Base-by-base conservation (phyloP, 2,888 invertebrate species). In the Craniophora ligustri region DNA sequence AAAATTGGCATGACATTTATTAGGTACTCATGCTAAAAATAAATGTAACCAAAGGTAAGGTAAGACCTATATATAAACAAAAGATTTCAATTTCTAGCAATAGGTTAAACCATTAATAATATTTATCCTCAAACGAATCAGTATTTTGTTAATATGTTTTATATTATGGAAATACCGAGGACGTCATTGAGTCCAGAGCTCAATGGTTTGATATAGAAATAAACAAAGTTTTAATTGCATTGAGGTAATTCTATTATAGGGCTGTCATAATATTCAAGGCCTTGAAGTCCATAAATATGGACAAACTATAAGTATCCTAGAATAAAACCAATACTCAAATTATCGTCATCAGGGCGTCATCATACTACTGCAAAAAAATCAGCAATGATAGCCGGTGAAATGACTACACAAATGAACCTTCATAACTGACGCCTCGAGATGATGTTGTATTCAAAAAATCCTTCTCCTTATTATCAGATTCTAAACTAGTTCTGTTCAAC, bases 81-180 rank as follows among this genome's bases (percentile, higher is more conserved):
- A 21, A 11, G n/a, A 18, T 47, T 41, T 40, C 19, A 56, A 50
- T 56, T 49, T 30, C 41, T 46, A 36, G 46, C 23, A 53, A 36
- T 40, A 46, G 13, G 28, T 41, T 31, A 38, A 56, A 56, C 40
- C 51, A 54, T 51, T 51, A n/a, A n/a, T n/a, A n/a, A 28, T 41
- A 6, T 56, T 59, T 70, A 58, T 72, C 72, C 72, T 72, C 40
- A 63, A 66, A 54, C 56, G 39, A 41, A 44, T 55, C 47, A 55
- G 41, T 36, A 47, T 49, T 50, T 55, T 40, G 44, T 56, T 50
- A 67, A 62, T 55, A 65, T 23, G 38, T 53, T 57, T 45, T 44
- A 47, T 62, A 36, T 59, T 63, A 66, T 64, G 72, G 72, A 59
- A 72, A 72, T 69, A 69, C 72, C 72, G 39, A 39, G 41, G n/a